Conservation (phyloP, 2,113 vertebrate genomes). For the Redunca redunca region DNA sequence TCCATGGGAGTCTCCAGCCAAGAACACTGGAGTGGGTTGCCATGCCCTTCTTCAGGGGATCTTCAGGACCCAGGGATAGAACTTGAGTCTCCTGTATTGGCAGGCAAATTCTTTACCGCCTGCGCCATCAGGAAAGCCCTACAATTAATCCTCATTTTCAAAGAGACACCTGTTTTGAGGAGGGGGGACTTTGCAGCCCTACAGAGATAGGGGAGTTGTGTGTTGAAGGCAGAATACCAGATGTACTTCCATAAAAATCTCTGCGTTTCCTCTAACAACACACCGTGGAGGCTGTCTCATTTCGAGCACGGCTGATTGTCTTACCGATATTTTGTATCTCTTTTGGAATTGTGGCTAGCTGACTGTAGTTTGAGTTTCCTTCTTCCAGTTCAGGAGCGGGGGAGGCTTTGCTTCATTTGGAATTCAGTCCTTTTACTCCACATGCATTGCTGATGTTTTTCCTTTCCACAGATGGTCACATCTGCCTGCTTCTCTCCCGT, state of each 20-base stretch:
- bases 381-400: rapidly evolving
- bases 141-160: neutral
- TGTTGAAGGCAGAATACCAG: no score
- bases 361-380: neutral
- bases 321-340: neutral
- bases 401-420: neutral
- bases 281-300: no score
- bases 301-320: rapidly evolving
- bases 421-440: rapidly evolving
- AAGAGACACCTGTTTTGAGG: neutral
- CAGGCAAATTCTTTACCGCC: neutral
- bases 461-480: neutral
- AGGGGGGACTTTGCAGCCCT: rapidly evolving
- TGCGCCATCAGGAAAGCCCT: neutral
- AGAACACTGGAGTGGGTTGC: no score
- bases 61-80: neutral
- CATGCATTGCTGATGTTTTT: rapidly evolving
- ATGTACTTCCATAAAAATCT: neutral
- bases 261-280: rapidly evolving
- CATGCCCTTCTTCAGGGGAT: no score
- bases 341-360: neutral
- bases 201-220: rapidly evolving
- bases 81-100: neutral
- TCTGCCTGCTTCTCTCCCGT: neutral
- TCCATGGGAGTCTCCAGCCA: neutral